Evolutionary conservation across 2,113 vertebrate genomes (phyloP).

Genomic region (Hiodon tergisus): DNA sequence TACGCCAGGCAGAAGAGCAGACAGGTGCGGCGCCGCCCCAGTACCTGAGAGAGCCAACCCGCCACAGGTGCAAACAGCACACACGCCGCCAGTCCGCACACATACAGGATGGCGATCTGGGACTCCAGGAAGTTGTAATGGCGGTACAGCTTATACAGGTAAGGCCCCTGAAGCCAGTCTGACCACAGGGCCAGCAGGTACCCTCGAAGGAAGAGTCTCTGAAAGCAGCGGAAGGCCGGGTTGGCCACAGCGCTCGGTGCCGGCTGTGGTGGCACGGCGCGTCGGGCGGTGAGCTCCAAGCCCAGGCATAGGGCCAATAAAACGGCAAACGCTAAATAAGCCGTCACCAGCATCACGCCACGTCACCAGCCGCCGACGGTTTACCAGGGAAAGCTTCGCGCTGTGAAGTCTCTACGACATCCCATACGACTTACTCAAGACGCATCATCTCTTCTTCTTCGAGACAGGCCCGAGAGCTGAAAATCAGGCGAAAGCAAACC

Average conservation of each 20-base stretch:
- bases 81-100: conserved; percentile 80
- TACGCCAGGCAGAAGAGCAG: conserved; percentile 81
- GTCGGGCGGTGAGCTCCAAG: conserved; percentile 76
- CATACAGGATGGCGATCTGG: conserved; percentile 87
- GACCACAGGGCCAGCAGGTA: conserved; percentile 84
- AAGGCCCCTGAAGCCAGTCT: conserved; percentile 90
- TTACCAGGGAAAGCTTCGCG: neutral
- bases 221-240: conserved; percentile 78
- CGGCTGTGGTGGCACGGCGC: conserved; percentile 50
- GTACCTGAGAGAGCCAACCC: conserved; percentile 67
- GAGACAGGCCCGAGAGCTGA: conserved; percentile 31
- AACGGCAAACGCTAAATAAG: conserved; percentile 69
- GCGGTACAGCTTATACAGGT: conserved; percentile 88
- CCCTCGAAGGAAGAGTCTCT: conserved; percentile 71
- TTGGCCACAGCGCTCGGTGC: conserved; percentile 61
- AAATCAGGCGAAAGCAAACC: no score
- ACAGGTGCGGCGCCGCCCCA: conserved; percentile 79
- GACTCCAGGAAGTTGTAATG: conserved; percentile 89
- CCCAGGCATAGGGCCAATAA: conserved; percentile 68
- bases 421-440: neutral
- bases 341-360: conserved; percentile 74
- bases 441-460: neutral
- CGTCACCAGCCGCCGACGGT: neutral
- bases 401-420: neutral
- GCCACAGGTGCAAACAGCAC: conserved; percentile 78